These are phyloP conservation scores for Danaus melanippus DNA, from an alignment of 1,140 invertebrate species.

Conservation along the genomic window DNA sequence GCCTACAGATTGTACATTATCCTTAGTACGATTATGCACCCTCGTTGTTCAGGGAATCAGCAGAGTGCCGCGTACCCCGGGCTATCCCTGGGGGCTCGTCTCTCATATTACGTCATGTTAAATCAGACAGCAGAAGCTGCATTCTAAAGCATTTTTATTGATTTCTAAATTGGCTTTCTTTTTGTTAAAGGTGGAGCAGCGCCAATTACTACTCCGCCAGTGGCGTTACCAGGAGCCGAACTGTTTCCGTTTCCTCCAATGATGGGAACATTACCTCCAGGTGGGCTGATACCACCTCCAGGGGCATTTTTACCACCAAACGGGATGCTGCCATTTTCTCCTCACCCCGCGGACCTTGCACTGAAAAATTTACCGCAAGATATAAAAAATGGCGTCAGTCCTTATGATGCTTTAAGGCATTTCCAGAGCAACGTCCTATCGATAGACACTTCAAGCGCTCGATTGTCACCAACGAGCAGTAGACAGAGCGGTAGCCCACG, in stretches of 20 bases:
- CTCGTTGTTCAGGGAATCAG: slow-evolving; percentile 65
- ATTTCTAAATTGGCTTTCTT: slow-evolving; percentile 34
- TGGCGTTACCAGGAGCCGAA: slow-evolving; percentile 66
- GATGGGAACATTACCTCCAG: slow-evolving; percentile 66
- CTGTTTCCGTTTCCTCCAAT: slow-evolving; percentile 65
- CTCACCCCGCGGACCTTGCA: slow-evolving; percentile 62
- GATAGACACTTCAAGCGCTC: slow-evolving; percentile 62
- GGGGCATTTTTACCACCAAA: slow-evolving; percentile 63
- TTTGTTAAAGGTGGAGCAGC: slow-evolving; percentile 63
- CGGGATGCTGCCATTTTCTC: slow-evolving; percentile 60
- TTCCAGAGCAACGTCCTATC: slow-evolving; percentile 64
- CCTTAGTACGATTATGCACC: slow-evolving; percentile 72
- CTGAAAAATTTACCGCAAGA: slow-evolving; percentile 57
- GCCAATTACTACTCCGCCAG: slow-evolving; percentile 60
- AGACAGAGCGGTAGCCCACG: slow-evolving; percentile 69
- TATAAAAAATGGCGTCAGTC: slow-evolving; percentile 54
- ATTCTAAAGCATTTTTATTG: slow-evolving; percentile 31
- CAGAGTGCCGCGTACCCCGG: slow-evolving; percentile 55
- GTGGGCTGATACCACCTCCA: slow-evolving; percentile 69
- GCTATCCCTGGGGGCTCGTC: slow-evolving; percentile 54
- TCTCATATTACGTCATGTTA: slow-evolving; percentile 67
- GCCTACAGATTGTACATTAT: slow-evolving; percentile 73
- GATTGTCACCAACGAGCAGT: slow-evolving; percentile 72
- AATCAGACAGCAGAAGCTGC: slow-evolving; percentile 44
- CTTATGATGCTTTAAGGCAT: slow-evolving; percentile 61